Conservation (phyloP, 2,113 vertebrate species). For the Eleginops maclovinus region DNA sequence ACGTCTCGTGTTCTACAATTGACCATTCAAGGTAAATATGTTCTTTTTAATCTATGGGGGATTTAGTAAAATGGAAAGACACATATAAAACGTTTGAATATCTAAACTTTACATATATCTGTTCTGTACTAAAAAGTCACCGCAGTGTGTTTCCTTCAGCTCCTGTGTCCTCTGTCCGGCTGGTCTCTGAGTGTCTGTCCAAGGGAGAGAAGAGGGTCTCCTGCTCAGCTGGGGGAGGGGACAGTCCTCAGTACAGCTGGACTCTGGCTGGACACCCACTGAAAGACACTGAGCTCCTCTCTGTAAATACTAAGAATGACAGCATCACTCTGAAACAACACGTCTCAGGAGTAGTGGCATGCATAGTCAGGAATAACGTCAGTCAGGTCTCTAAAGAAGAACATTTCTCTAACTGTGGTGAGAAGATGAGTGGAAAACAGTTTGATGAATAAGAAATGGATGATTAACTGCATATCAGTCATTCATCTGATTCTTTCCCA, state of each 20-base stretch:
- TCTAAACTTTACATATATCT: background rate
- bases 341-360: constrained; percentile 57
- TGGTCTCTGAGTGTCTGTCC: constrained; percentile 59
- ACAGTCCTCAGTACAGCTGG: constrained; percentile 68
- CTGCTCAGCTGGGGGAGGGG: constrained; percentile 62
- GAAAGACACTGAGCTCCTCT: constrained; percentile 28
- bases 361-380: constrained; percentile 61
- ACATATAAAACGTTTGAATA: too few species aligned
- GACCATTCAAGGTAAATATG: too few species aligned
- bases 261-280: constrained; percentile 55
- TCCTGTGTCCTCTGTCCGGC: constrained; percentile 55
- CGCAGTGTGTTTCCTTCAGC: constrained; percentile 46
- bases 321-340: constrained; percentile 60
- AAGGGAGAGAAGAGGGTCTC: constrained; percentile 47
- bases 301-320: constrained; percentile 14
- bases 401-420: constrained; percentile 46
- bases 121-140: background rate
- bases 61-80: too few species aligned
- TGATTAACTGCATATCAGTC: background rate
- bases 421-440: background rate
- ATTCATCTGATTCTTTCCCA: constrained; percentile 7
- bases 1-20: too few species aligned
- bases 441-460: background rate
- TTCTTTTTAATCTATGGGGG: too few species aligned
- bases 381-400: background rate